A percentile compares a stretch with the other conserved stretches of the same genome.
Conservation (phyloP, 2,888 invertebrate genomes). For the Stratiomys singularior region DNA sequence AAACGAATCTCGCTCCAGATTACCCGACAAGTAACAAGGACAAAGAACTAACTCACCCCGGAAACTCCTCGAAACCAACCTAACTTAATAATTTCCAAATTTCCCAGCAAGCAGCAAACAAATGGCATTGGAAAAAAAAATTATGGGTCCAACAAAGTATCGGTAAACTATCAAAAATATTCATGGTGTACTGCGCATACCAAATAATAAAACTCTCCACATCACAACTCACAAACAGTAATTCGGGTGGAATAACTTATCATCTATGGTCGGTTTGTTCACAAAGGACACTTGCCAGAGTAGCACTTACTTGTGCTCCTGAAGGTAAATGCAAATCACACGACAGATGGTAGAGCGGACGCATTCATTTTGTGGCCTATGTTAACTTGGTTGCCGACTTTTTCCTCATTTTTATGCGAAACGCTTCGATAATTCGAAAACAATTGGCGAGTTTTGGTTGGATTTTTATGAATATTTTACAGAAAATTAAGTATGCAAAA, state of each 20-base stretch:
- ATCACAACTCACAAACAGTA: not conserved
- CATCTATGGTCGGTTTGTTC: not conserved
- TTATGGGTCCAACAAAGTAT: constrained; percentile 2
- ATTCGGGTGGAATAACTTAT: not conserved
- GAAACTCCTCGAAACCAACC: no score
- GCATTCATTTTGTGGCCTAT: not conserved
- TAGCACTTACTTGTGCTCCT: not conserved
- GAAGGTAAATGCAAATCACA: constrained; percentile 41
- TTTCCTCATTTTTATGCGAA: constrained; percentile 44
- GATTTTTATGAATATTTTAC: constrained; percentile 48
- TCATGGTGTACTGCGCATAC: not conserved
- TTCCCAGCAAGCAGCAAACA: constrained; percentile 2
- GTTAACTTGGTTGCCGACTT: not conserved
- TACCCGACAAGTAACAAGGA: no score
- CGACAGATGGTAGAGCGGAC: constrained; percentile 32
- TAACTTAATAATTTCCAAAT: no score
- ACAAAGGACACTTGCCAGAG: constrained; percentile 23
- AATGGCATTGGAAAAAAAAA: not conserved
- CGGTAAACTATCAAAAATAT: not conserved
- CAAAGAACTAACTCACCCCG: no score
- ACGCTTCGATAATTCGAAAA: constrained; percentile 46
- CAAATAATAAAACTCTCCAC: not conserved
- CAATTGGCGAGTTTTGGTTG: constrained; percentile 39
- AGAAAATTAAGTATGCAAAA: constrained; percentile 49
- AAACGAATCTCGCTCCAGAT: no score